phyloP scores from a whole-genome alignment of 1,140 invertebrate species.

The Atta texana region DNA sequence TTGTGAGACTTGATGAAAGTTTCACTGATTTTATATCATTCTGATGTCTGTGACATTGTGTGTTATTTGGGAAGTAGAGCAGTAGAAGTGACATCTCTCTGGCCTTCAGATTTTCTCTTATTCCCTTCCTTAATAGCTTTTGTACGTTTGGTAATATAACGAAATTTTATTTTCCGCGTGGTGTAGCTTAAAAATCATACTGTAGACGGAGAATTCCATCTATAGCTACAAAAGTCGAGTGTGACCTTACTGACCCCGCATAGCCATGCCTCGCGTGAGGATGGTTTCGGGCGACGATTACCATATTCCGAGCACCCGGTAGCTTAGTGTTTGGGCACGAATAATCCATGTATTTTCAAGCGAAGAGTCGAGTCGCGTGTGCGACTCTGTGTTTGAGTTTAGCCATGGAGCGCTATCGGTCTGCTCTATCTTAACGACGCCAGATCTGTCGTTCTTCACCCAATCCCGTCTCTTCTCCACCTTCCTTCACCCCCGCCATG shows the following conservation, averaged over 20 bases:
- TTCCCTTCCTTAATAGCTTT: not conserved
- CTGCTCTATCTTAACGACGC: constrained; percentile 79
- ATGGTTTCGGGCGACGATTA: constrained; percentile 72
- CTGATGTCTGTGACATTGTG: too few relatives aligned
- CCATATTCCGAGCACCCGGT: constrained; percentile 77
- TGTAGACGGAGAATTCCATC: not conserved
- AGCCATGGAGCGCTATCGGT: constrained; percentile 73
- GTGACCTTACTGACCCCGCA: constrained; percentile 50
- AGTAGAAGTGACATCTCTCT: too few relatives aligned
- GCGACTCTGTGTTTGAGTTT: constrained; percentile 71
- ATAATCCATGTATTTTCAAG: constrained; percentile 77
- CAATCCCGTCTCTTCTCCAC: constrained; percentile 35
- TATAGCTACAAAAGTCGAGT: constrained; percentile 21
- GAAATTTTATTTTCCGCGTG: not conserved
- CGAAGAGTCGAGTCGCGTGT: constrained; percentile 52
- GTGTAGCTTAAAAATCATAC: not conserved
- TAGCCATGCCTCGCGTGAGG: constrained; percentile 13
- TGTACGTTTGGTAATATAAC: not conserved
- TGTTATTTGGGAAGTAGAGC: too few relatives aligned
- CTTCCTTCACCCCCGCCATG: constrained; percentile 38
- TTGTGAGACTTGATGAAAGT: too few relatives aligned
- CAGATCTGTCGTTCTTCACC: constrained; percentile 75
- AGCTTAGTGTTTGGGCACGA: constrained; percentile 69
- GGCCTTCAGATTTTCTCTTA: not conserved
- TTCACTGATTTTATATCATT: too few relatives aligned